Evolutionary conservation across 2,113 vertebrate genomes (phyloP).

Genomic region (Calidris pugnax): DNA sequence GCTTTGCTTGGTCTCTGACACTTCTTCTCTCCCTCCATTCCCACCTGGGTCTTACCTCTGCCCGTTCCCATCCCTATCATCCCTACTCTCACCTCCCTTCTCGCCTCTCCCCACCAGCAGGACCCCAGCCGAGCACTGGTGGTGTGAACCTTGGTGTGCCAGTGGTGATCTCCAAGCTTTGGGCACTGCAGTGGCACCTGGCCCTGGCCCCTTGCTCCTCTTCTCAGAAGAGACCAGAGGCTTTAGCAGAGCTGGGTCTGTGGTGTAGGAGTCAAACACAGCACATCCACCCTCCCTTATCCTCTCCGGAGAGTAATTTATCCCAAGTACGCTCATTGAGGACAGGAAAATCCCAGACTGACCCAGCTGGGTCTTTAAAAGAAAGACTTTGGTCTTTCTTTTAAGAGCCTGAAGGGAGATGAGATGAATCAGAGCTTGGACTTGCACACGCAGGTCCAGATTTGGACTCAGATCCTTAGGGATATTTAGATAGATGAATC

Average conservation of each 20-base stretch:
- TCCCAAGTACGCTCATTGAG: fast-evolving
- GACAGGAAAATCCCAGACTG: neutral
- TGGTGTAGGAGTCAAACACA: neutral
- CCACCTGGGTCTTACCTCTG: neutral
- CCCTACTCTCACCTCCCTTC: neutral
- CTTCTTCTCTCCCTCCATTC: neutral
- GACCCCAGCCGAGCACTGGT: neutral
- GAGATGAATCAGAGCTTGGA: neutral
- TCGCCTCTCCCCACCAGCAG: neutral
- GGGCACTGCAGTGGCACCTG: neutral
- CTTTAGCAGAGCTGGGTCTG: neutral
- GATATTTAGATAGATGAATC: neutral
- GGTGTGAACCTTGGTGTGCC: neutral
- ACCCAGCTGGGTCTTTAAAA: neutral
- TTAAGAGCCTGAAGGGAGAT: neutral
- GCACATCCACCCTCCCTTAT: neutral
- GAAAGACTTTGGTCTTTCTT: neutral
- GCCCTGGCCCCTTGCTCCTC: neutral
- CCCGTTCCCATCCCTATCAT: neutral
- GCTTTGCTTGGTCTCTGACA: neutral
- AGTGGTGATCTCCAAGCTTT: fast-evolving
- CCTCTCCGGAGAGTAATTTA: neutral
- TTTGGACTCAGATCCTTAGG: neutral
- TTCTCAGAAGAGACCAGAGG: neutral
- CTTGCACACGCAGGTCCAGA: neutral